phyloP scores from a whole-genome alignment of 2,113 vertebrate species.

The Pedetes capensis region DNA sequence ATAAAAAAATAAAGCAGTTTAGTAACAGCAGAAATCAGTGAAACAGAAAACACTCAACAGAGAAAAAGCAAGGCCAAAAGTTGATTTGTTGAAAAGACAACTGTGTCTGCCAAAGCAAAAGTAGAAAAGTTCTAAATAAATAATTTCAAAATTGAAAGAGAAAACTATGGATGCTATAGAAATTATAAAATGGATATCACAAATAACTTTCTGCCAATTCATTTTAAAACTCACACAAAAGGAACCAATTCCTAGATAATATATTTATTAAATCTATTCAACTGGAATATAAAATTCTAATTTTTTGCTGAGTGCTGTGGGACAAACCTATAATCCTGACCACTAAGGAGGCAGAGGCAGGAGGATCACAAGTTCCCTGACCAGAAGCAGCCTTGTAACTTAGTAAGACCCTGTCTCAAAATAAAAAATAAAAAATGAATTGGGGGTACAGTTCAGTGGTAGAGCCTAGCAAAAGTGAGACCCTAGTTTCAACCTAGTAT shows the following conservation, averaged over 20 bases:
- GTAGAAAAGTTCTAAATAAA: neutral
- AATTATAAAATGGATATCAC: neutral
- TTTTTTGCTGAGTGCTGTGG: too few relatives aligned
- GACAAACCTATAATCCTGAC: neutral
- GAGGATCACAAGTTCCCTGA: too few relatives aligned
- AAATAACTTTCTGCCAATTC: neutral
- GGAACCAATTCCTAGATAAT: slow-evolving; percentile 32
- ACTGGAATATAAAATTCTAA: slow-evolving; percentile 41
- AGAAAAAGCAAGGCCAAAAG: neutral
- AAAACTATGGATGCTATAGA: neutral
- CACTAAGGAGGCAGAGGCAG: too few relatives aligned
- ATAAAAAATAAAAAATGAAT: too few relatives aligned
- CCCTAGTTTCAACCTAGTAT: too few relatives aligned
- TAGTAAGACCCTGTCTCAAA: too few relatives aligned
- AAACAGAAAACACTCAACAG: neutral
- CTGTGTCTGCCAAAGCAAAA: neutral
- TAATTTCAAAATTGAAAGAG: neutral
- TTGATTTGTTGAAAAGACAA: neutral
- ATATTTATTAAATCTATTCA: slow-evolving; percentile 1
- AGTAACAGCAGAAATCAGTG: neutral
- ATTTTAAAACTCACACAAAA: slow-evolving; percentile 35
- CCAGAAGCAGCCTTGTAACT: too few relatives aligned
- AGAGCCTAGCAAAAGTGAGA: too few relatives aligned
- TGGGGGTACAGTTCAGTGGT: too few relatives aligned
- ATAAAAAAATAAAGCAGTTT: neutral